phyloP scores from a whole-genome alignment of 2,113 vertebrate species.

The Neopipo cinnamomea region DNA sequence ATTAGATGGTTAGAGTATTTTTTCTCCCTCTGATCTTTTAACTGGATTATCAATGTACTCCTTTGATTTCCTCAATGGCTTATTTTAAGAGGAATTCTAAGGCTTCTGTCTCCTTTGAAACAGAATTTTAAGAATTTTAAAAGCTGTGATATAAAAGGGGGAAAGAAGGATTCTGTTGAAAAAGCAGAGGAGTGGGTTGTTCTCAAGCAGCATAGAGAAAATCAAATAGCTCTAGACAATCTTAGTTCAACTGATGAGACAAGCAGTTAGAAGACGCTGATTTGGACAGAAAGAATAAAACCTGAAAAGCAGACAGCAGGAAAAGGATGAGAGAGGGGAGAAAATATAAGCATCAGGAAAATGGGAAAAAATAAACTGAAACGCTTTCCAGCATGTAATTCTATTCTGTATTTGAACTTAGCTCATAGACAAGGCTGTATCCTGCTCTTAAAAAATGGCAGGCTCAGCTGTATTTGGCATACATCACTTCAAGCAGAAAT shows the following conservation, averaged over 20 bases:
- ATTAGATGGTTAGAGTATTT: not conserved
- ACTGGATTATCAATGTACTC: constrained; percentile 24
- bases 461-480: not conserved
- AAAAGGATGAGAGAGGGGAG: not conserved
- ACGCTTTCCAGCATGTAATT: not conserved
- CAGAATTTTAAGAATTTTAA: not conserved
- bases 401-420: not conserved
- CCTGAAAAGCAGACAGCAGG: not conserved
- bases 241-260: not conserved
- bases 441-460: not conserved
- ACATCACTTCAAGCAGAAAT: not conserved
- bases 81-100: constrained; percentile 33
- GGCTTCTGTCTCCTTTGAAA: not conserved
- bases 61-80: constrained; percentile 46
- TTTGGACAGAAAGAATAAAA: not conserved
- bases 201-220: not conserved
- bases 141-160: not conserved
- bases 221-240: not conserved
- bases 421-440: not conserved
- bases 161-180: not conserved
- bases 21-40: constrained; percentile 44
- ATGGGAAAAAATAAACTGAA: not conserved
- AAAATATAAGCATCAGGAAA: not conserved
- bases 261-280: not conserved
- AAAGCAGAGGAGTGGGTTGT: not conserved